Evolutionary conservation across 2,888 invertebrate species (phyloP).

Genomic region (Brachynemurus nebulosus): DNA sequence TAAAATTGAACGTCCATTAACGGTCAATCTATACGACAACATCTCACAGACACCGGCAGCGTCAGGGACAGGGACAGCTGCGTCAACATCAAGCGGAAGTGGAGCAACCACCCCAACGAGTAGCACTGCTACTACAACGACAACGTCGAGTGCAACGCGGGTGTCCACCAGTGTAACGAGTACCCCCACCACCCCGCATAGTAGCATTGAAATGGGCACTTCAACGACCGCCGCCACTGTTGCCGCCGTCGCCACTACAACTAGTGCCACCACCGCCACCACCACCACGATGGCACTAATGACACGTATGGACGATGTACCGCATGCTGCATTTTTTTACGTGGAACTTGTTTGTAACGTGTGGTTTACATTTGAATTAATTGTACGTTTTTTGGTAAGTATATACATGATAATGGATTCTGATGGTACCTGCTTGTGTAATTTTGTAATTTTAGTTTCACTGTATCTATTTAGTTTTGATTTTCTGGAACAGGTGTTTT

Average conservation of each 20-base stretch:
- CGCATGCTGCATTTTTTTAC: constrained; percentile 95
- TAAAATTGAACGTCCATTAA: constrained; percentile 64
- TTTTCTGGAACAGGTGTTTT: too few relatives aligned
- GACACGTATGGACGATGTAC: constrained; percentile 1
- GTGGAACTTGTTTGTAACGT: constrained; percentile 97
- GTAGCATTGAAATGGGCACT: constrained; percentile 73
- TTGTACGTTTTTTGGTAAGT: constrained; percentile 55
- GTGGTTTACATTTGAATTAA: constrained; percentile 97
- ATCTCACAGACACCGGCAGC: not conserved
- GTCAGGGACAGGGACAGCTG: constrained; percentile 33
- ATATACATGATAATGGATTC: too few relatives aligned
- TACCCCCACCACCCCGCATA: not conserved
- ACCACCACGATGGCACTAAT: constrained; percentile 55
- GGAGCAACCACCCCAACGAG: constrained; percentile 46
- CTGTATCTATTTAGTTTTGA: too few relatives aligned
- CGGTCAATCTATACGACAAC: not conserved
- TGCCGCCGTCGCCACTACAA: not conserved
- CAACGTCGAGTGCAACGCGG: not conserved
- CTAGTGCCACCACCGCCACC: constrained; percentile 63
- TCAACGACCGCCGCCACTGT: constrained; percentile 42
- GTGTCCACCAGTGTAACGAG: not conserved
- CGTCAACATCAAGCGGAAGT: constrained; percentile 61
- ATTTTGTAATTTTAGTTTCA: too few relatives aligned
- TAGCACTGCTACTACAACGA: not conserved
- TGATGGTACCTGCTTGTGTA: too few relatives aligned